Conservation (phyloP, 2,797 vertebrate species). For the Lepus oiostolus region DNA sequence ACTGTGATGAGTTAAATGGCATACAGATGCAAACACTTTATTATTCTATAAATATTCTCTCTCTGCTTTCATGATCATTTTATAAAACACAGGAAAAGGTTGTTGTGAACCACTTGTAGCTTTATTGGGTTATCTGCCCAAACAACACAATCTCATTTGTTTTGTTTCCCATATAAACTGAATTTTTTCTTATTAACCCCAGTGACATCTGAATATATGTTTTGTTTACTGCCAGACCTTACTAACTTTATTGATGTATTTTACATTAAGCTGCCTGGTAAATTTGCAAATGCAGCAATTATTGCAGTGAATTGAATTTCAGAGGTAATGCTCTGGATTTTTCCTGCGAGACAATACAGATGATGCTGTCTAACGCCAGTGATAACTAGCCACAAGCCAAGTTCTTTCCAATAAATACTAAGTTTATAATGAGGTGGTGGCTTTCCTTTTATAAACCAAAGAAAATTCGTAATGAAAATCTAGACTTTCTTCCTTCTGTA, state of each 20-base stretch:
- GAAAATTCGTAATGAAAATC: slow-evolving; percentile 65
- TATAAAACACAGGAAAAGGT: background rate
- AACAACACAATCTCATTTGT: slow-evolving; percentile 54
- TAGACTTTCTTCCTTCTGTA: background rate
- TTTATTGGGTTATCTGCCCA: slow-evolving; percentile 39
- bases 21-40: background rate
- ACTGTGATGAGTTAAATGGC: slow-evolving; percentile 24
- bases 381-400: slow-evolving; percentile 58
- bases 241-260: slow-evolving; percentile 68
- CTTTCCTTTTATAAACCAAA: slow-evolving; percentile 64
- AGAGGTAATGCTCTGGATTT: slow-evolving; percentile 49
- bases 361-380: slow-evolving; percentile 44
- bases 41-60: slow-evolving; percentile 3
- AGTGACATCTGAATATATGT: slow-evolving; percentile 70
- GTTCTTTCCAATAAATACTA: slow-evolving; percentile 69
- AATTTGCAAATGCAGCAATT: slow-evolving; percentile 80
- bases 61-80: slow-evolving; percentile 23
- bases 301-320: slow-evolving; percentile 78
- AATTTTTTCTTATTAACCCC: slow-evolving; percentile 77
- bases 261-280: slow-evolving; percentile 60
- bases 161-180: slow-evolving; percentile 64
- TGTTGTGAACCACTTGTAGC: slow-evolving; percentile 18
- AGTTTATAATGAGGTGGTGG: slow-evolving; percentile 44
- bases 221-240: slow-evolving; percentile 59
- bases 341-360: slow-evolving; percentile 59